phyloP scores from a whole-genome alignment of 2,888 invertebrate genomes.

The Ferdinandea cuprea region DNA sequence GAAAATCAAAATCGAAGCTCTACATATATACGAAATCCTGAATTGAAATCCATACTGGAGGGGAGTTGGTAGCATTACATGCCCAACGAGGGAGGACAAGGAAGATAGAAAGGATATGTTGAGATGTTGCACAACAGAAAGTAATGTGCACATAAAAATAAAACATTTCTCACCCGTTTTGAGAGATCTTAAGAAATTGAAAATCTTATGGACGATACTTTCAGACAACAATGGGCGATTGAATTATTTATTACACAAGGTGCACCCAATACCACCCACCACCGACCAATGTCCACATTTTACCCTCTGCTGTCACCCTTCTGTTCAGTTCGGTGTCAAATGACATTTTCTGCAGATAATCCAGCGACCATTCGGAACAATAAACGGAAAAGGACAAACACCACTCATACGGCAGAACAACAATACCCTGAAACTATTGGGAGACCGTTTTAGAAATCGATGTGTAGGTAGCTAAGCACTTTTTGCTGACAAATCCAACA shows the following conservation, averaged over 20 bases:
- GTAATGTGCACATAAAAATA: conserved; percentile 74
- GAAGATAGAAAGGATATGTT: conserved; percentile 40
- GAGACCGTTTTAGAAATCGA: conserved; percentile 59
- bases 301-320: conserved; percentile 16
- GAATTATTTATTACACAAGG: conserved; percentile 65
- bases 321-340: conserved; percentile 54
- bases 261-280: conserved; percentile 16
- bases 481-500: conserved; percentile 56
- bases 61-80: background rate
- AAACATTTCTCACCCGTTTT: conserved; percentile 66
- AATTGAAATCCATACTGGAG: conserved; percentile 45
- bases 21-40: conserved; percentile 43
- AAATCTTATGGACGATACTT: conserved; percentile 62
- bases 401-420: conserved; percentile 45
- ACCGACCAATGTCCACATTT: background rate
- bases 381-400: conserved; percentile 60
- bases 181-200: conserved; percentile 70
- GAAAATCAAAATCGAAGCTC: conserved; percentile 68
- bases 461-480: conserved; percentile 29
- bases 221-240: conserved; percentile 69
- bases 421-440: conserved; percentile 64
- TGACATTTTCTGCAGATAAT: conserved; percentile 63
- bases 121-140: conserved; percentile 66
- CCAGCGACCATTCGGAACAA: conserved; percentile 46
- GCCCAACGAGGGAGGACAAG: background rate